phyloP scores from a whole-genome alignment of 1,140 invertebrate genomes.

The Belonocnema kinseyi region DNA sequence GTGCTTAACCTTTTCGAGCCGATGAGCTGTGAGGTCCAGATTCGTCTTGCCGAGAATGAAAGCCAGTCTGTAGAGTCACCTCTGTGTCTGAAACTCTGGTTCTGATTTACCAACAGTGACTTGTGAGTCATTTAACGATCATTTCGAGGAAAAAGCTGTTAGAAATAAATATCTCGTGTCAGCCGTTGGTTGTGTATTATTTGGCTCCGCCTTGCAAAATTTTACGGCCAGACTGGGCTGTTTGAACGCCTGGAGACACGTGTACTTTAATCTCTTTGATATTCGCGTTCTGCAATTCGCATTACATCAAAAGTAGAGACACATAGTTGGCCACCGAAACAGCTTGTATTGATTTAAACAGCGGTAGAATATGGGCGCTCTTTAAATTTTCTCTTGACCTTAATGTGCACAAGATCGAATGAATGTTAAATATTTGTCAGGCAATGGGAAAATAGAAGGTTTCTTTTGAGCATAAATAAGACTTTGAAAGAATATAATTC shows the following conservation, averaged over 20 bases:
- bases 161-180: background rate
- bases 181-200: background rate
- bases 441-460: too few relatives aligned
- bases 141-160: conserved; percentile 2
- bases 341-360: background rate
- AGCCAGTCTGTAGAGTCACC: conserved; percentile 34
- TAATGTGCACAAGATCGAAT: too few relatives aligned
- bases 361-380: background rate
- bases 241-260: conserved; percentile 1
- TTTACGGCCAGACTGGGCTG: background rate
- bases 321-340: background rate
- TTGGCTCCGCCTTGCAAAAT: background rate
- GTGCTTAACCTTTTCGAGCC: conserved; percentile 8
- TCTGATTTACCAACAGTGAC: too few relatives aligned
- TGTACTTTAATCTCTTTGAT: conserved; percentile 10
- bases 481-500: too few relatives aligned
- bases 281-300: background rate
- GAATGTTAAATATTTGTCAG: too few relatives aligned
- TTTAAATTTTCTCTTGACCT: too few relatives aligned
- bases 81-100: background rate
- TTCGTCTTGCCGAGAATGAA: background rate
- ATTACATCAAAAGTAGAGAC: background rate
- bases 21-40: background rate
- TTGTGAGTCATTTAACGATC: conserved; percentile 30
- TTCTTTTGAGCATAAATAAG: background rate